Base-by-base conservation (phyloP, 2,888 invertebrate species). In the Drosophila niveifrons region DNA sequence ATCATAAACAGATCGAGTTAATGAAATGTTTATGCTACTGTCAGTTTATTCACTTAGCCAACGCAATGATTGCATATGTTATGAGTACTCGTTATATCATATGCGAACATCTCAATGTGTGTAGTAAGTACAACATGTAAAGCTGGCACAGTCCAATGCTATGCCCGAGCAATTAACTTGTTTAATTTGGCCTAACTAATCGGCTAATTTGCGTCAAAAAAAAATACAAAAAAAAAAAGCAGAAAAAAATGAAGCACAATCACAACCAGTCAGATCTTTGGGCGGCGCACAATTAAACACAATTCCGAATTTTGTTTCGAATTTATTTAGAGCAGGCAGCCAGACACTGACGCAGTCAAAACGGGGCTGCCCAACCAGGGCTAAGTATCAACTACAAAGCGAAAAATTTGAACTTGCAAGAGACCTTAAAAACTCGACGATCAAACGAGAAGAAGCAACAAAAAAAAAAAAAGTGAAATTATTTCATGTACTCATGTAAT, bases 401-500 rank as follows among this genome's bases (percentile, higher is more conserved):
- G n/a, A 62, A 84, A 79, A 58, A 72, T 86, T 79, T 85, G 85
- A 85, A 85, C 85, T 84, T 86, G 84, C 39, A 63, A 59, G 70
- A 80, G 82, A 85, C 80, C 82, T 78, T 78, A 63, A 77, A 62
- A 61, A 61, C 67, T 58, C 56, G 36, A 68, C 67, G 71, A 82
- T 85, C 85, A 82, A 83, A 78, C 58, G 6, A 23, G 46, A 58
- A 28, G 7, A 28, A 28, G 3, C 31, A 31, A 31, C 62, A 31
- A 47, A 59, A 56, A 50, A 46, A 43, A 70, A 66, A 68, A 67
- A 73, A 81, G 77, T 82, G 81, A 81, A 78, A 83, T 83, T 85
- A 85, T 85, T 83, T 83, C 55, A 80, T 71, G 72, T 72, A 79
- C 82, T 56, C 55, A 82, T 75, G 82, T 85, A 85, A 85, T 86